Conservation (phyloP, 2,113 vertebrate species). For the Cyanistes caeruleus region DNA sequence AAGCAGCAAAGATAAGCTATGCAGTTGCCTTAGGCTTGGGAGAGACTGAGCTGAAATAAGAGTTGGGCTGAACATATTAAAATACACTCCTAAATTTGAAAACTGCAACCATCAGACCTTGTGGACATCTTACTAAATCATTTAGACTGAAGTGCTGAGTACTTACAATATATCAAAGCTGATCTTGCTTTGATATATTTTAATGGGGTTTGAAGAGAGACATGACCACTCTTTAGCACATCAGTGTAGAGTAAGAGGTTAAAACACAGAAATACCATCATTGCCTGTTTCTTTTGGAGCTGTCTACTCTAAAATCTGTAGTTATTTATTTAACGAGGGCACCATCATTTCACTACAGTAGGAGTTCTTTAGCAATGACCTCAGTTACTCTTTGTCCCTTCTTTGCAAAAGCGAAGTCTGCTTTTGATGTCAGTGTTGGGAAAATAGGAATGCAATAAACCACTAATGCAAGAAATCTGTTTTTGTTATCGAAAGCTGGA, state of each 20-base stretch:
- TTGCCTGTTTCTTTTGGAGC: slow-evolving; percentile 3
- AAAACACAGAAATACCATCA: neutral
- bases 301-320: neutral
- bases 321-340: neutral
- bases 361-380: neutral
- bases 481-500: slow-evolving; percentile 8
- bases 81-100: slow-evolving; percentile 57
- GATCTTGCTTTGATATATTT: slow-evolving; percentile 33
- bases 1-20: slow-evolving; percentile 61
- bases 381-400: neutral
- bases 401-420: neutral
- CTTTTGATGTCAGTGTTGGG: neutral
- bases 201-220: slow-evolving; percentile 8
- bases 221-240: neutral
- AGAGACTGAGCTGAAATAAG: slow-evolving; percentile 73
- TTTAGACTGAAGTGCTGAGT: slow-evolving; percentile 38
- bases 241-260: neutral
- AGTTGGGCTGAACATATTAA: slow-evolving; percentile 67
- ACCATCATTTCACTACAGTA: slow-evolving; percentile 2
- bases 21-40: slow-evolving; percentile 81
- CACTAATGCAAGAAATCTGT: neutral
- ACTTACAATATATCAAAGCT: slow-evolving; percentile 26
- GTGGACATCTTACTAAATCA: slow-evolving; percentile 35
- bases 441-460: neutral
- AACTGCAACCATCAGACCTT: slow-evolving; percentile 44